Conservation (phyloP, 2,113 vertebrate genomes). For the Psittacula cyanocephala region DNA sequence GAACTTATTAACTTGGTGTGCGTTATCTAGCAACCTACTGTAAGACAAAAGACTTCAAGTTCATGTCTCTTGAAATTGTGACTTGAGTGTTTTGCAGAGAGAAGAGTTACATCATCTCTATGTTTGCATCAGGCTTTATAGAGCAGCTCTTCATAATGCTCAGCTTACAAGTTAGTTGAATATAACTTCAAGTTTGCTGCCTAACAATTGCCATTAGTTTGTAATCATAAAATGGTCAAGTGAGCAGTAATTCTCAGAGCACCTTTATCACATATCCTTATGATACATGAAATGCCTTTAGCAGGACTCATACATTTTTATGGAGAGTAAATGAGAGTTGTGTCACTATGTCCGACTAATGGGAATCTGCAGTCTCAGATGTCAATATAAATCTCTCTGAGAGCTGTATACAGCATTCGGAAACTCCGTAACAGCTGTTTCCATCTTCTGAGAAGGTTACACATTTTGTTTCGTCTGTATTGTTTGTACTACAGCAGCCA, state of each 20-base stretch:
- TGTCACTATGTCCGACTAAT: conserved; percentile 19
- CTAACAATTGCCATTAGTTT: conserved; percentile 11
- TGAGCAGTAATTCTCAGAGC: conserved; percentile 31
- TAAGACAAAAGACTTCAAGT: neutral
- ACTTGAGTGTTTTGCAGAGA: neutral
- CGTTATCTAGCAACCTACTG: neutral
- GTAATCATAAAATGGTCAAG: conserved; percentile 51
- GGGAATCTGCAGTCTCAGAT: neutral
- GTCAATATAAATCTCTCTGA: conserved; percentile 27
- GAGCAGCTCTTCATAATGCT: neutral
- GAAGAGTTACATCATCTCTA: neutral
- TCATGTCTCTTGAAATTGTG: neutral
- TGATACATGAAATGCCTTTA: conserved; percentile 21
- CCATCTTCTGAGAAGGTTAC: neutral
- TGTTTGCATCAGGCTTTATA: neutral
- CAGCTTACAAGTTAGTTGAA: neutral
- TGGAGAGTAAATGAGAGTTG: conserved; percentile 24
- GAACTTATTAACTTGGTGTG: neutral
- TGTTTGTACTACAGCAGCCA: neutral
- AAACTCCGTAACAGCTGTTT: neutral
- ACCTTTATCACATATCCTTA: neutral
- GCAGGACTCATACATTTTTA: conserved; percentile 44
- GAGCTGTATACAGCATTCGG: neutral
- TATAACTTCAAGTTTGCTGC: conserved; percentile 2
- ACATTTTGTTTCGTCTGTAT: neutral